A percentile compares a stretch with the other conserved stretches of the same genome.
Evolutionary conservation across 2,888 invertebrate genomes (phyloP).

Genomic region (Venusia cambrica): DNA sequence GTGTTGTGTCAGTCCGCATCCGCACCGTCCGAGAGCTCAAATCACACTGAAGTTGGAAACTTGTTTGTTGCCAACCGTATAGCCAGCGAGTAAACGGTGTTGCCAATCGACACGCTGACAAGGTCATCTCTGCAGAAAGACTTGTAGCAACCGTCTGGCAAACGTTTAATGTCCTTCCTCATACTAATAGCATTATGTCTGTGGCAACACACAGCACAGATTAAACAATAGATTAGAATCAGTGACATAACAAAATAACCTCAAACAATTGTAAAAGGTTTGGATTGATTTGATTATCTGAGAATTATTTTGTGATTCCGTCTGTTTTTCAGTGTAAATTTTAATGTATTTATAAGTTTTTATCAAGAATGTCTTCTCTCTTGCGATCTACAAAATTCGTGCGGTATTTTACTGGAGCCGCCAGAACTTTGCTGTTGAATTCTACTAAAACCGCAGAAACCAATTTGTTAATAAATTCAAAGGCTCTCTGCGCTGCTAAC

Average conservation of each 20-base stretch:
- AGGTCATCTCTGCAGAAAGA: too few relatives aligned
- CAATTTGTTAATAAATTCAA: constrained; percentile 70
- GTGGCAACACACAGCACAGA: too few relatives aligned
- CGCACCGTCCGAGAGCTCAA: too few relatives aligned
- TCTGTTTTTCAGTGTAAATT: constrained; percentile 19
- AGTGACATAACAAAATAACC: constrained; percentile 65
- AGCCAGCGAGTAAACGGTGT: too few relatives aligned
- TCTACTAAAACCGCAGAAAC: constrained; percentile 84
- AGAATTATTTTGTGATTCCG: constrained; percentile 17
- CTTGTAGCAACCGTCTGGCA: too few relatives aligned
- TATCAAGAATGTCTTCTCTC: constrained; percentile 82
- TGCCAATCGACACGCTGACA: too few relatives aligned
- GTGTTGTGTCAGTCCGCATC: too few relatives aligned
- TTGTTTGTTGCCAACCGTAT: too few relatives aligned
- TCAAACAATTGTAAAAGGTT: constrained; percentile 36
- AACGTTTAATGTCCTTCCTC: too few relatives aligned
- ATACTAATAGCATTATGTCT: too few relatives aligned
- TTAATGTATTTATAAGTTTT: constrained; percentile 34
- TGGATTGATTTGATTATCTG: constrained; percentile 6
- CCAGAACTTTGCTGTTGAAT: constrained; percentile 84
- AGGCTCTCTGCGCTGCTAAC: constrained; percentile 57
- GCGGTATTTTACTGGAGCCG: constrained; percentile 86
- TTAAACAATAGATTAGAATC: constrained; percentile 1
- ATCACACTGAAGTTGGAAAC: too few relatives aligned
- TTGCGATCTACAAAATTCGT: constrained; percentile 88